phyloP scores from a whole-genome alignment of 2,797 vertebrate genomes.

The Oceanodroma leucorhoa region DNA sequence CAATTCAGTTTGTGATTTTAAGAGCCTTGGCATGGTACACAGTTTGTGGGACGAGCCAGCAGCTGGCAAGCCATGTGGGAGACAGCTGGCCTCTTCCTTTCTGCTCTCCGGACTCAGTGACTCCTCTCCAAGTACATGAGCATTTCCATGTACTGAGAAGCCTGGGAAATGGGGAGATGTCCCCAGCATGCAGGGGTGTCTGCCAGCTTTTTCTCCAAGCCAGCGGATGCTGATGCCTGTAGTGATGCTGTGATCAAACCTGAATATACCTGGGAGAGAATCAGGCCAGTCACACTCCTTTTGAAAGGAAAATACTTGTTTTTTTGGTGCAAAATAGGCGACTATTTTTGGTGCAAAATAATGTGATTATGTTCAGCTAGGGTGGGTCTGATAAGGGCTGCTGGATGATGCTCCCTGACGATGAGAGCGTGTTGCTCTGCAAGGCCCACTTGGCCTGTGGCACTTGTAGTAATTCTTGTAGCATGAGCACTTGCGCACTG shows the following conservation, averaged over 20 bases:
- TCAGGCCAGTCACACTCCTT: neutral
- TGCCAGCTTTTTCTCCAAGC: neutral
- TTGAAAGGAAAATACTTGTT: neutral
- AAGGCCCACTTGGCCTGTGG: neutral
- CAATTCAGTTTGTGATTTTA: neutral
- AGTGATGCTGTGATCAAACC: neutral
- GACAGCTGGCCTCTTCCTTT: neutral
- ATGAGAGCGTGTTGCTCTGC: neutral
- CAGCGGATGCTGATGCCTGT: neutral
- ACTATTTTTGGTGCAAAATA: neutral
- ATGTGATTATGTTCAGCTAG: neutral
- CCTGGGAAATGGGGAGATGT: neutral
- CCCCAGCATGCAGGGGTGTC: neutral
- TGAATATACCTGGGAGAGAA: neutral
- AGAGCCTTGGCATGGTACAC: neutral
- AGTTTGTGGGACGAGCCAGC: neutral
- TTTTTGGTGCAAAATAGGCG: neutral
- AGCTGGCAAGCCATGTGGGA: constrained; percentile 9
- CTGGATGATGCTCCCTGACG: neutral
- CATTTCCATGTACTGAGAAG: neutral
- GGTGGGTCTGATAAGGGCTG: neutral
- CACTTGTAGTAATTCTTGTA: neutral
- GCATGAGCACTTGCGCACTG: neutral
- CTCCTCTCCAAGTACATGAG: neutral
- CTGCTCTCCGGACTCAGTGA: neutral